Evolutionary conservation across 2,888 invertebrate species (phyloP), one percentile per base, ranked within the genome.

Genomic region (Shargacucullia verbasci): DNA sequence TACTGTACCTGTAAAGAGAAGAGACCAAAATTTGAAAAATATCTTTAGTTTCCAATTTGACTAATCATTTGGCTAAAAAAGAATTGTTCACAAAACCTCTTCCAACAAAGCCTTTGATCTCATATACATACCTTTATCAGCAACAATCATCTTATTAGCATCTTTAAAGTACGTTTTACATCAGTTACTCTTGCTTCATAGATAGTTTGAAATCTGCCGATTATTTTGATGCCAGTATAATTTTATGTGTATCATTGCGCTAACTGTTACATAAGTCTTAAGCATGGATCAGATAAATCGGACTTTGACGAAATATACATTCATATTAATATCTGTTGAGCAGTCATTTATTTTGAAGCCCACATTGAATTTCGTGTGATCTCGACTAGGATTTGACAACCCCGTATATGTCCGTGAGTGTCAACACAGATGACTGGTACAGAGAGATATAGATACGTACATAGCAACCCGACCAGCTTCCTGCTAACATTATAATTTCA

Each of bases 181-280:
- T 43, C 25, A 45, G 49, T 71, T n/a, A n/a, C n/a, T n/a, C n/a
- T n/a, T 71, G 53, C 69, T 25, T 71, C 65, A 73, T 40, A 27
- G 6, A 74, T 40, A 27, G 7, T 55, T 65, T 55, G 43, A 71
- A 63, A 69, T 63, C 41, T 25, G 55, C 44, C 20, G 50, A 59
- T 59, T 54, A 59, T 45, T 49, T 58, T 59, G 61, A 46, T 53
- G 34, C 44, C 25, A 34, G 56, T 52, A 54, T 59, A 68, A 50
- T 66, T 66, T 68, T 66, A 77, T 77, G 48, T 67, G 55, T 64
- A 73, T 67, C 71, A 70, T 70, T 77, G 63, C 61, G 52, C 53
- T 72, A 60, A 63, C 59, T 33, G 45, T 80, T 70, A 61, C 47
- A 52, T 58, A 73, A 72, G 41, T 10, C 29, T 40, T 58, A 73